phyloP scores from a whole-genome alignment of 2,797 vertebrate genomes.

The Tauraco hartlaubi region DNA sequence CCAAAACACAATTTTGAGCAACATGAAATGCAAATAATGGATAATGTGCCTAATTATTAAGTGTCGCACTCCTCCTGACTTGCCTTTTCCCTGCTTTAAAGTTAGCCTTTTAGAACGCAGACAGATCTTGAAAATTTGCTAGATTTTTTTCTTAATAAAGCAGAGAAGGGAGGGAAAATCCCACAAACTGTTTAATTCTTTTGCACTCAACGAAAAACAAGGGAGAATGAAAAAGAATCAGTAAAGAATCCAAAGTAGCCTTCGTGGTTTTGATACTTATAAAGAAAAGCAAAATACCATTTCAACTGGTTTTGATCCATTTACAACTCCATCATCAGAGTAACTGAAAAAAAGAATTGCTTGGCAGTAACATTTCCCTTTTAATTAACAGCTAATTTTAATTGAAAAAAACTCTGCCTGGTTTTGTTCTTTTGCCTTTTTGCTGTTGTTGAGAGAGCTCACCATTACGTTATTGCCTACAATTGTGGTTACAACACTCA shows the following conservation, averaged over 20 bases:
- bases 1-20: neutral
- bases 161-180: neutral
- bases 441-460: neutral
- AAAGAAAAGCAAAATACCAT: neutral
- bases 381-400: neutral
- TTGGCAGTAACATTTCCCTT: neutral
- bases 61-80: neutral
- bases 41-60: neutral
- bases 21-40: neutral
- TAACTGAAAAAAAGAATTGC: neutral
- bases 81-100: neutral
- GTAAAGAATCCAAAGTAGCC: neutral
- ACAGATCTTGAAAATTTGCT: neutral
- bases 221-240: neutral
- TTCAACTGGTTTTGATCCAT: neutral
- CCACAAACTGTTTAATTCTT: neutral
- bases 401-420: neutral
- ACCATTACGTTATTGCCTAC: neutral
- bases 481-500: neutral
- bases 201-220: neutral
- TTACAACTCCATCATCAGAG: neutral
- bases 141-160: neutral
- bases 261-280: neutral
- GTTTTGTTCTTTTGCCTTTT: neutral
- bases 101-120: neutral